These are phyloP conservation scores for Austrofundulus limnaeus DNA, from an alignment of 2,113 vertebrate genomes.

Conservation along the genomic window DNA sequence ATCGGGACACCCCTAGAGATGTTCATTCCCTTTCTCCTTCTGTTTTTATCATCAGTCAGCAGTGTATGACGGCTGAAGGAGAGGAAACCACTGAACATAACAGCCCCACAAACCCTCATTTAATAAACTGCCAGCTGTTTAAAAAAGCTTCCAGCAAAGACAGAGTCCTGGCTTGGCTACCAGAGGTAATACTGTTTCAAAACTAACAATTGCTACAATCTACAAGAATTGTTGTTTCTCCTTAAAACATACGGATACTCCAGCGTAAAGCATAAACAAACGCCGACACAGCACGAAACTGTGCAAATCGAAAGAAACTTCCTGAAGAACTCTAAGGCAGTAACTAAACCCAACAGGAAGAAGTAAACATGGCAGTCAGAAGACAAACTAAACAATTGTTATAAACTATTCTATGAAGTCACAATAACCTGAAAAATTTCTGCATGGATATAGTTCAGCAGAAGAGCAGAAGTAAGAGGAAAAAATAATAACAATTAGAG, in stretches of 20 bases:
- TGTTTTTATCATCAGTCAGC: too few species aligned
- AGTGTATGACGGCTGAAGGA: too few species aligned
- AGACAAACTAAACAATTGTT: constrained; percentile 9
- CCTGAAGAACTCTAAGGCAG: constrained; percentile 15
- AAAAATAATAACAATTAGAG: neutral
- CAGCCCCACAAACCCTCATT: too few species aligned
- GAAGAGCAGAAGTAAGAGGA: neutral
- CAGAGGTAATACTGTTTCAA: too few species aligned
- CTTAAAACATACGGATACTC: constrained; percentile 43
- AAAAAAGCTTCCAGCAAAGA: too few species aligned
- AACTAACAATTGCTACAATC: too few species aligned
- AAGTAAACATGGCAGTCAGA: constrained; percentile 31
- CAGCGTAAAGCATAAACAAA: constrained; percentile 48
- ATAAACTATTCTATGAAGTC: neutral
- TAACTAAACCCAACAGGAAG: constrained; percentile 15
- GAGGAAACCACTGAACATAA: too few species aligned
- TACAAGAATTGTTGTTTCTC: neutral
- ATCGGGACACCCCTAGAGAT: too few species aligned
- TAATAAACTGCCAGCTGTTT: too few species aligned
- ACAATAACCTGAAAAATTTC: neutral
- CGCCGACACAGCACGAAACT: neutral
- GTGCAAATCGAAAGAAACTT: constrained; percentile 25
- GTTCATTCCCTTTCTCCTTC: too few species aligned
- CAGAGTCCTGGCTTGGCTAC: too few species aligned
- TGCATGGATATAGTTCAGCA: constrained; percentile 2